Evolutionary conservation across 2,797 vertebrate species (phyloP).

Genomic region (Propithecus perrieri): DNA sequence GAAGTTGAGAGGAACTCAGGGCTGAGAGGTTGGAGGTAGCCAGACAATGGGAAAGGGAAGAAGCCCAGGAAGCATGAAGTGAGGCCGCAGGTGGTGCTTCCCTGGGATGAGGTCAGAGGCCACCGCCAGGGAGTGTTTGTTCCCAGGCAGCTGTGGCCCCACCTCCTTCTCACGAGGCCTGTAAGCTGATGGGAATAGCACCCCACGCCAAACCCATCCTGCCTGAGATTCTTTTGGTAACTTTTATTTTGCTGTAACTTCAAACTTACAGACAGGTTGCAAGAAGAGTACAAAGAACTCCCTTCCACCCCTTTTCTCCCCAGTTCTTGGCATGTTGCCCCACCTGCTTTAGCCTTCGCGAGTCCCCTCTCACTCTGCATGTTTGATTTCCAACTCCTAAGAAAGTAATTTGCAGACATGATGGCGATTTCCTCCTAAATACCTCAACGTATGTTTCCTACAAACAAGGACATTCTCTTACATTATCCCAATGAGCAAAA

Average conservation of each 20-base stretch:
- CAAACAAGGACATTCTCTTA: not conserved
- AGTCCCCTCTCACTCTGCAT: not conserved
- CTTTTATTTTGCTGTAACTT: not conserved
- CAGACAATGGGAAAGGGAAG: not conserved
- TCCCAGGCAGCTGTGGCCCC: not conserved
- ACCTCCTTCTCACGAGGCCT: not conserved
- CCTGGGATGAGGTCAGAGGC: not conserved
- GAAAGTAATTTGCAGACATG: not conserved
- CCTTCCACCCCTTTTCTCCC: not conserved
- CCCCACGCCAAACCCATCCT: not conserved
- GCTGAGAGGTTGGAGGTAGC: not conserved
- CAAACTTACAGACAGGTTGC: not conserved
- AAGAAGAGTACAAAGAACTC: not conserved
- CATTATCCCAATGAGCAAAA: slow-evolving; percentile 1
- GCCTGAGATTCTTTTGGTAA: not conserved
- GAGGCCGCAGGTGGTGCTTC: not conserved
- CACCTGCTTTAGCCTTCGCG: not conserved
- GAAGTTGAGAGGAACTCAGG: not conserved
- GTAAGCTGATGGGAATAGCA: not conserved
- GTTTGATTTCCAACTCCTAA: not conserved
- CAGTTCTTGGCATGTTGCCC: not conserved
- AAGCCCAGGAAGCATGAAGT: not conserved
- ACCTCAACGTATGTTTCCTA: not conserved
- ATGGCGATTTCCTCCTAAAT: not conserved
- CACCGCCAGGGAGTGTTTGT: not conserved